Base-by-base conservation (phyloP, 2,113 vertebrate genomes). In the Colossoma macropomum region DNA sequence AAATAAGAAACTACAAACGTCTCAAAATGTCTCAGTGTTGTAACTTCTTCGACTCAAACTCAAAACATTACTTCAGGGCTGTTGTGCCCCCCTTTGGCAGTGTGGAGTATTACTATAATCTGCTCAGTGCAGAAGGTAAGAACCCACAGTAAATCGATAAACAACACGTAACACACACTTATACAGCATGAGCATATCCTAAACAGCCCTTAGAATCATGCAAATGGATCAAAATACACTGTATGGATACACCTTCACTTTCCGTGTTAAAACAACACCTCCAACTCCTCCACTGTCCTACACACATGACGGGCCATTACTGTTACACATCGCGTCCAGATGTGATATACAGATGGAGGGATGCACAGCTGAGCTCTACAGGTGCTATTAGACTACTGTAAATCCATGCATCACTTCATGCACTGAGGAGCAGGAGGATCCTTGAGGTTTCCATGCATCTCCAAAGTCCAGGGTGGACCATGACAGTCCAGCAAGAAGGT, bases 361-460 rank as follows among this genome's bases (percentile, higher is more conserved):
- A 79, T 65, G 28, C 41, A 83, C 68, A 45, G 74, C 54, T 54
- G 63, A 86, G 30, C 82, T 87, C 86, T 87, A 92, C 90, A 88
- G 87, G 91, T 89, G 88, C 87, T 82, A 89, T 89, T 74, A 88
- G 89, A 93, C 89, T 25, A 92, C 87, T 85, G 84, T 86, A 89
- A 88, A 91, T 91, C 93, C 94, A 95, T 95, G 94, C 94, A 85
- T 79, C 75, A 92, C 79, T 81, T 93, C 94, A 95, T 95, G 93
- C 94, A 93, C 89, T 91, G 88, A 92, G 87, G 90, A 84, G 84
- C 65, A 82, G 66, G 71, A 68, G 74, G 75, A 59, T 82, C 75
- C 79, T 65, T 50, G 68, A 75, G 28, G 83, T 34, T 81, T 79
- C 85, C 85, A 77, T 85, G 83, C 66, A 75, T 69, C 60, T 69